Conservation (phyloP, 2,113 vertebrate species). For the Macquaria australasica region DNA sequence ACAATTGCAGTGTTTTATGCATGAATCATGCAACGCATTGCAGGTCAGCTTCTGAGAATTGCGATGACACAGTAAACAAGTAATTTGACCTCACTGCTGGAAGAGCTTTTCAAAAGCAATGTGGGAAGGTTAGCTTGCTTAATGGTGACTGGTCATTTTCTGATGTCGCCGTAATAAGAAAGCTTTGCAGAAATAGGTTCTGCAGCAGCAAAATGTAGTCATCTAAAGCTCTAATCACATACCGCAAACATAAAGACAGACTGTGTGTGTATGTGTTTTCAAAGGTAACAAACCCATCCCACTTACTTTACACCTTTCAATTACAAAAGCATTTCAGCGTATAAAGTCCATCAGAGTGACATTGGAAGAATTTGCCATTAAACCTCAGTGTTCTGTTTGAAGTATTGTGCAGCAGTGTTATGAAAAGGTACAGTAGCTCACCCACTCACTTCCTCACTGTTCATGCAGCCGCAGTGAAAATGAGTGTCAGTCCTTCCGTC, state of each 20-base stretch:
- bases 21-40: conserved; percentile 11
- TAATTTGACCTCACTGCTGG: conserved; percentile 22
- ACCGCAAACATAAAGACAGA: neutral
- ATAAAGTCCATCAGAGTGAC: conserved; percentile 26
- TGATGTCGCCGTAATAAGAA: conserved; percentile 24
- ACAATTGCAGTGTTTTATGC: conserved; percentile 20
- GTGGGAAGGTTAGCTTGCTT: conserved; percentile 19
- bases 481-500: neutral
- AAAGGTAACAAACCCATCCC: conserved; percentile 43
- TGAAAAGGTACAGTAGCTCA: conserved; percentile 4
- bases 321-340: conserved; percentile 31
- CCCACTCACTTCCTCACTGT: conserved; percentile 21
- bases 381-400: conserved; percentile 13
- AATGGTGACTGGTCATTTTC: conserved; percentile 33
- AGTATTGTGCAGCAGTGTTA: conserved; percentile 4
- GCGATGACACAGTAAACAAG: conserved; percentile 16
- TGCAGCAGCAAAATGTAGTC: conserved; percentile 8
- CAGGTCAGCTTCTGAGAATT: conserved; percentile 22
- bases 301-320: conserved; percentile 42
- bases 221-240: conserved; percentile 19
- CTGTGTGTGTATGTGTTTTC: conserved; percentile 7
- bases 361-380: conserved; percentile 41
- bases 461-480: conserved; percentile 12
- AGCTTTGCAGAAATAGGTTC: conserved; percentile 10
- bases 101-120: conserved; percentile 17